These are phyloP conservation scores for human DNA, from an alignment of 2,113 vertebrate species.

Conservation along the genomic window DNA sequence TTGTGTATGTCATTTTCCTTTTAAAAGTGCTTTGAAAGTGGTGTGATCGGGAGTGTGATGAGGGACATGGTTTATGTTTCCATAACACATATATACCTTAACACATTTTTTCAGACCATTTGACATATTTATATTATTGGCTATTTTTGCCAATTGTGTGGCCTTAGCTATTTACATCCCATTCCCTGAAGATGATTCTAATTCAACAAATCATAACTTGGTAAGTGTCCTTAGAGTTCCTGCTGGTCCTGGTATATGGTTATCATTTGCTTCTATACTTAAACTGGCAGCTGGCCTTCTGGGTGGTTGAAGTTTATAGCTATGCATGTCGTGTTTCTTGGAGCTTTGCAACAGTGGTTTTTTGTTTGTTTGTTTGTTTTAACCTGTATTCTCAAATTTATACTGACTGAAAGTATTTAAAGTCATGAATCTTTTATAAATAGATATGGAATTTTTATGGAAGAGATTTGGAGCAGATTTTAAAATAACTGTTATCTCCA, in stretches of 20 bases:
- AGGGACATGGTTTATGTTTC: constrained; percentile 50
- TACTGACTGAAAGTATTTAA: constrained; percentile 57
- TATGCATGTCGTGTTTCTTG: neutral
- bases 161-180: constrained; percentile 99
- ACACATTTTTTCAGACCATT: constrained; percentile 94
- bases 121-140: constrained; percentile 99
- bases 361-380: neutral
- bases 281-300: constrained; percentile 24
- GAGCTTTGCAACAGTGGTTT: neutral
- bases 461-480: constrained; percentile 55
- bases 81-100: constrained; percentile 86
- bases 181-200: constrained; percentile 99
- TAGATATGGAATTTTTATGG: constrained; percentile 31
- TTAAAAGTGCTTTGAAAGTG: constrained; percentile 49
- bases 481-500: constrained; percentile 57
- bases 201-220: constrained; percentile 99
- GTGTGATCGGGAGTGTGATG: constrained; percentile 37
- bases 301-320: constrained; percentile 18
- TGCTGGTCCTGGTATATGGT: constrained; percentile 4
- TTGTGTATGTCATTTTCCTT: neutral
- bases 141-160: constrained; percentile 99
- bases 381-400: constrained; percentile 47
- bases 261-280: neutral
- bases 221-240: constrained; percentile 87
- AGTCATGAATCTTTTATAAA: constrained; percentile 62